Percentiles rank a stretch among this genome's conserved stretches.
These are phyloP conservation scores for Parnassius orleans DNA, from an alignment of 2,888 invertebrate genomes.

Conservation along the genomic window DNA sequence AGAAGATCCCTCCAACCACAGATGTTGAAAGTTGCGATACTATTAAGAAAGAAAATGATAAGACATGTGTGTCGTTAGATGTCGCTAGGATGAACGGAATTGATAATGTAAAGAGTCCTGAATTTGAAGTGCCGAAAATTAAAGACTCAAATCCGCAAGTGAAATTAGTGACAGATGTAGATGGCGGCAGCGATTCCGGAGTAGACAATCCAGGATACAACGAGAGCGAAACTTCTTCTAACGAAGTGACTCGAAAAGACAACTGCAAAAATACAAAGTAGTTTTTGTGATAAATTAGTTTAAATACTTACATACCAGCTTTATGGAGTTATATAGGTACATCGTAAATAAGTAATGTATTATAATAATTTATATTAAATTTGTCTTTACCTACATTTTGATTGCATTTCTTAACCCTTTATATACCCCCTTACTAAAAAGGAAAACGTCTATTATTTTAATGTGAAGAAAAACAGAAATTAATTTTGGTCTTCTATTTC, in stretches of 20 bases:
- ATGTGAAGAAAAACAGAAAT: too few relatives aligned
- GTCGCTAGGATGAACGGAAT: slow-evolving; percentile 46
- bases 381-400: slow-evolving; percentile 19
- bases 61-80: slow-evolving; percentile 47
- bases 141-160: slow-evolving; percentile 31
- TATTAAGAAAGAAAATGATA: slow-evolving; percentile 44
- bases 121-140: slow-evolving; percentile 36
- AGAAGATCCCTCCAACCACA: slow-evolving; percentile 69
- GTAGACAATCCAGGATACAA: slow-evolving; percentile 70
- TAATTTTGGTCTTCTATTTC: too few relatives aligned
- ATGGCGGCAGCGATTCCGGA: slow-evolving; percentile 73
- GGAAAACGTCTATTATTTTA: too few relatives aligned
- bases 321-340: slow-evolving; percentile 23
- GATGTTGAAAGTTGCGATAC: slow-evolving; percentile 61
- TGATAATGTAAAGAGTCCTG: slow-evolving; percentile 34
- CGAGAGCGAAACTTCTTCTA: slow-evolving; percentile 49
- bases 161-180: slow-evolving; percentile 56
- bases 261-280: slow-evolving; percentile 44
- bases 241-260: slow-evolving; percentile 36
- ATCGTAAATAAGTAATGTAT: slow-evolving; percentile 20
- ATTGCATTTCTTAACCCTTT: neutral
- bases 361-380: slow-evolving; percentile 30
- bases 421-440: too few relatives aligned
- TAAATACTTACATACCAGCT: slow-evolving; percentile 36
- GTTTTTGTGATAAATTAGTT: slow-evolving; percentile 36